Evolutionary conservation across 2,888 invertebrate species (phyloP).

Genomic region (Coleophora deauratella): DNA sequence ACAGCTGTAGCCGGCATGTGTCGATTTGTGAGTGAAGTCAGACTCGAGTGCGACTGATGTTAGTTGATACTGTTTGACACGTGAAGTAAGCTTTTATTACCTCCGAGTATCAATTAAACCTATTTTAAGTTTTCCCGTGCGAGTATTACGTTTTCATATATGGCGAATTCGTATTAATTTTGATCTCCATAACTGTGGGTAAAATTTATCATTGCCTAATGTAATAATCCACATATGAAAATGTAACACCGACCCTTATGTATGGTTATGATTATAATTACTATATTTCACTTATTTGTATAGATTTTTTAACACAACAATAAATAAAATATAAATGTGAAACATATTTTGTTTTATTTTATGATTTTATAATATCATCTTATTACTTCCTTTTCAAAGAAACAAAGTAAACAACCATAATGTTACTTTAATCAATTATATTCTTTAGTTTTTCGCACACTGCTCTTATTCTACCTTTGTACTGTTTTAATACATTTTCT

Average conservation of each 20-base stretch:
- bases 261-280: conserved; percentile 63
- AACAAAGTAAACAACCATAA: no score
- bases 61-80: conserved; percentile 63
- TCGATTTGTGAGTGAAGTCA: conserved; percentile 20
- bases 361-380: no score
- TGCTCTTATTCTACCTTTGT: conserved; percentile 33
- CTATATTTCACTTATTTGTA: conserved; percentile 72
- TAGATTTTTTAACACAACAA: conserved; percentile 72
- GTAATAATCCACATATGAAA: no score
- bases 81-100: conserved; percentile 68
- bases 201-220: conserved; percentile 16
- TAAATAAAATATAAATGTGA: conserved; percentile 74
- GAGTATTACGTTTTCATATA: conserved; percentile 37
- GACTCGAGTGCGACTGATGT: conserved; percentile 57
- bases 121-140: conserved; percentile 55
- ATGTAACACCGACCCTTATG: conserved; percentile 20
- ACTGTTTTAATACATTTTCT: conserved; percentile 33
- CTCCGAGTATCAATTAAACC: conserved; percentile 72
- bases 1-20: conserved; percentile 27
- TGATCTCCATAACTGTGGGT: conserved; percentile 15
- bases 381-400: no score
- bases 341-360: conserved; percentile 53
- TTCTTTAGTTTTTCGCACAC: conserved; percentile 41
- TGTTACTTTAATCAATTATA: conserved; percentile 40
- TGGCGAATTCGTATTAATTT: conserved; percentile 14